Evolutionary conservation across 2,888 invertebrate genomes (phyloP).

Genomic region (Spodoptera littoralis): DNA sequence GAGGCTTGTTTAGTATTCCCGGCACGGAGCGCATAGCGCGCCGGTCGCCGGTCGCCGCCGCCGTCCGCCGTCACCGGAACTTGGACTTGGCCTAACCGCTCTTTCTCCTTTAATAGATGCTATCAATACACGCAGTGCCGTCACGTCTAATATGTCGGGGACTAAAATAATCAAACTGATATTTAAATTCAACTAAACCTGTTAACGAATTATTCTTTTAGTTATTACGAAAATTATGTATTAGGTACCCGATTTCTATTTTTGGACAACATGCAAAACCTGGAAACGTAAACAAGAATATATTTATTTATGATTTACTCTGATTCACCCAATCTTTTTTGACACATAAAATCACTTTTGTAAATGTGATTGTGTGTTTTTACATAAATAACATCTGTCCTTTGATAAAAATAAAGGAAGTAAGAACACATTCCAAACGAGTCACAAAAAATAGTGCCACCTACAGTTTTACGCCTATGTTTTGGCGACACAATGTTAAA

Average conservation of each 20-base stretch:
- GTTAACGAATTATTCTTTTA: too few species aligned
- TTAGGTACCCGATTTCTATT: too few species aligned
- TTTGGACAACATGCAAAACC: too few species aligned
- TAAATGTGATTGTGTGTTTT: not conserved
- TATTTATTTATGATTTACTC: too few species aligned
- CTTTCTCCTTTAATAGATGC: slow-evolving; percentile 74
- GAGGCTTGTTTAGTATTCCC: slow-evolving; percentile 72
- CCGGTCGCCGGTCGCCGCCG: slow-evolving; percentile 60
- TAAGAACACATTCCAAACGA: not conserved
- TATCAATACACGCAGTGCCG: slow-evolving; percentile 67
- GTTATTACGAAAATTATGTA: too few species aligned
- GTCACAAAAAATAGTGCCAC: not conserved
- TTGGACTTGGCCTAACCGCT: slow-evolving; percentile 69
- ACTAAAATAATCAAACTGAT: slow-evolving; percentile 15
- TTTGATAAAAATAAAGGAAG: not conserved
- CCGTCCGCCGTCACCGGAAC: slow-evolving; percentile 76
- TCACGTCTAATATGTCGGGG: slow-evolving; percentile 45
- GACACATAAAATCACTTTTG: not conserved
- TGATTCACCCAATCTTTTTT: too few species aligned
- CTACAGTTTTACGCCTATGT: not conserved
- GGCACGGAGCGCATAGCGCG: slow-evolving; percentile 59
- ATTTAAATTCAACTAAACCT: not conserved
- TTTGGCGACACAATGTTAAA: slow-evolving; percentile 29
- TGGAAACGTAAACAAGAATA: not conserved
- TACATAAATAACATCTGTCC: not conserved